A percentile compares a stretch with the other conserved stretches of the same genome.
Conservation (phyloP, 2,113 vertebrate species). For the Columbina picui region DNA sequence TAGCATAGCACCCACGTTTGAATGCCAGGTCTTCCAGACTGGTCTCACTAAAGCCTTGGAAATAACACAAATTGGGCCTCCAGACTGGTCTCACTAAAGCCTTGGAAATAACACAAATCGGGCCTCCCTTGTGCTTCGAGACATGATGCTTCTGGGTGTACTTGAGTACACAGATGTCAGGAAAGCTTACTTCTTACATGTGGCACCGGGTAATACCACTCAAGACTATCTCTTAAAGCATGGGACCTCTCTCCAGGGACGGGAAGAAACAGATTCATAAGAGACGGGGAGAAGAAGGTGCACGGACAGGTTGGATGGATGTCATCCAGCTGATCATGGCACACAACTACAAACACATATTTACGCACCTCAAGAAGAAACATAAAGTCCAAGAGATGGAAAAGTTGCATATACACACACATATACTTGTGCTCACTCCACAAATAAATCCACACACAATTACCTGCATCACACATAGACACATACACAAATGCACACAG, state of each 20-base stretch:
- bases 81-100: neutral
- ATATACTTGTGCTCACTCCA: neutral
- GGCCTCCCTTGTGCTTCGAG: neutral
- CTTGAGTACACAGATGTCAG: neutral
- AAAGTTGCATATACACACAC: neutral
- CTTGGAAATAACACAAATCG: neutral
- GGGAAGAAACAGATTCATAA: neutral
- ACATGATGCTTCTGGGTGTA: neutral
- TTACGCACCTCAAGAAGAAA: neutral
- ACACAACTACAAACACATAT: neutral
- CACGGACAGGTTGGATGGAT: neutral
- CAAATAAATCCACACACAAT: neutral
- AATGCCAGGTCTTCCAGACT: constrained; percentile 9
- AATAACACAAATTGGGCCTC: neutral
- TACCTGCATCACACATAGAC: neutral
- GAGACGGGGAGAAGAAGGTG: neutral
- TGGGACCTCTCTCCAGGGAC: neutral
- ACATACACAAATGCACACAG: neutral
- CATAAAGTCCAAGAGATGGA: neutral
- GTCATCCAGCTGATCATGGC: neutral
- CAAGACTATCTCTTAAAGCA: neutral
- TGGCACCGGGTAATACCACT: neutral
- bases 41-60: neutral
- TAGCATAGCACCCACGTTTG: neutral
- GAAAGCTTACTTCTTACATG: neutral